Evolutionary conservation across 2,113 vertebrate genomes (phyloP).

Genomic region (Ameiurus melas): DNA sequence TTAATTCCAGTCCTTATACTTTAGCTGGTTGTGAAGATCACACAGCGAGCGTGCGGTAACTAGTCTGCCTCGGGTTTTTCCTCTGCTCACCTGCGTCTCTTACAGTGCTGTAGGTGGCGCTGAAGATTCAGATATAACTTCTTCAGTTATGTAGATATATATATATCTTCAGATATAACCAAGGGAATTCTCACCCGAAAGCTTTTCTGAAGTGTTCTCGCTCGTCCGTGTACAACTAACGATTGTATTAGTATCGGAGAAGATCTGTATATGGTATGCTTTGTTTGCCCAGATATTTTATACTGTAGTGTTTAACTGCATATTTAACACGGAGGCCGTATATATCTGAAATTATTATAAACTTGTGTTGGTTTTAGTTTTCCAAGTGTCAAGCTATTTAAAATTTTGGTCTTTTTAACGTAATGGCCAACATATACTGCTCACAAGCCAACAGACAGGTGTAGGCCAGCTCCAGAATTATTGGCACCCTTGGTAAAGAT

Average conservation of each 20-base stretch:
- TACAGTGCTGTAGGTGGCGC: neutral
- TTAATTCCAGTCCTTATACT: neutral
- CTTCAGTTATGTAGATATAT: too few species aligned
- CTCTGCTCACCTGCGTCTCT: neutral
- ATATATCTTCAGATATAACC: neutral
- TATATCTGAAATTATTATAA: neutral
- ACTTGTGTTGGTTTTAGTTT: neutral
- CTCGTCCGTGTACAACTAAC: neutral
- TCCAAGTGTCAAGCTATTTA: neutral
- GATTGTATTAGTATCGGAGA: neutral
- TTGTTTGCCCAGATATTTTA: neutral
- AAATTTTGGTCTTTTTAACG: neutral
- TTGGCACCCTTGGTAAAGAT: neutral
- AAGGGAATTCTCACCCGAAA: neutral
- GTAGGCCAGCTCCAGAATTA: neutral
- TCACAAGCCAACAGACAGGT: neutral
- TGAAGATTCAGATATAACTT: neutral
- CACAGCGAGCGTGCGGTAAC: neutral
- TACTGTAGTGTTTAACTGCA: neutral
- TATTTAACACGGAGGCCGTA: neutral
- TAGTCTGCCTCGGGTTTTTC: neutral
- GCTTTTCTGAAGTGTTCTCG: neutral
- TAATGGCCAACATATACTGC: neutral
- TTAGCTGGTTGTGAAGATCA: neutral
- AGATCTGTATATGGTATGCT: neutral